Base-by-base conservation (phyloP, 2,797 vertebrate genomes). In the Oreochromis mossambicus region DNA sequence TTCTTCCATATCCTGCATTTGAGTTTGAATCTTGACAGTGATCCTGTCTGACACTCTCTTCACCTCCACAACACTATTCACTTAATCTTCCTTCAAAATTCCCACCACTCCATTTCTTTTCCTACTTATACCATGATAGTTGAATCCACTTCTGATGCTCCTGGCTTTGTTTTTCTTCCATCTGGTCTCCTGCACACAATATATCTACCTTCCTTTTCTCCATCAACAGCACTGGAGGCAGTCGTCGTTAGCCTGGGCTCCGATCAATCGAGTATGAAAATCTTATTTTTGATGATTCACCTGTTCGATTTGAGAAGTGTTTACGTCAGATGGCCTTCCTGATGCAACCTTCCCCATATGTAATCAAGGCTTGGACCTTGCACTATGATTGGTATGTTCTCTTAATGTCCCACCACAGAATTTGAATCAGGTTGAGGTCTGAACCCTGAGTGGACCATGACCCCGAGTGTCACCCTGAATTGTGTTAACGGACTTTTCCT, bases 381-480 rank as follows among this genome's bases (percentile, higher is more conserved):
- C 29, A 34, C 56, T 58, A 58, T 32, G 26, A 58, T 58, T 34
- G 15, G 29, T 9, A 19, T 58, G 15, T 58, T 34, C 15, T 58
- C 15, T 58, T 58, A 34, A 58, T 19, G 56, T 19, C 56, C 29
- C 26, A 58, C 15, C 29, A 34, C 29, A 58, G 56, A 58, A 58
- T 58, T 32, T 32, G 32, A 32, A 58, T 58, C 55, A 32, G 26
- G 26, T 10, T 58, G 26, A 58, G 26, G 26, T 34, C 29, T 32
- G 56, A 58, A 58, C 29, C 29, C 29, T 19, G 29, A 58, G 29
- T 13, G 51, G 51, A 54, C 51, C n/a, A 54, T 54, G 51, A 32
- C 26, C 21, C 8, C 7, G 8, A 6, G 15, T 32, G 97, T 97
- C 92, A 97, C 98, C 92, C 98, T 99, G 91, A 79, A 77, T 1